A percentile compares a stretch with the other conserved stretches of the same genome.
These are phyloP conservation scores for Tiliacea aurago DNA, from an alignment of 2,888 invertebrate species.

Conservation along the genomic window DNA sequence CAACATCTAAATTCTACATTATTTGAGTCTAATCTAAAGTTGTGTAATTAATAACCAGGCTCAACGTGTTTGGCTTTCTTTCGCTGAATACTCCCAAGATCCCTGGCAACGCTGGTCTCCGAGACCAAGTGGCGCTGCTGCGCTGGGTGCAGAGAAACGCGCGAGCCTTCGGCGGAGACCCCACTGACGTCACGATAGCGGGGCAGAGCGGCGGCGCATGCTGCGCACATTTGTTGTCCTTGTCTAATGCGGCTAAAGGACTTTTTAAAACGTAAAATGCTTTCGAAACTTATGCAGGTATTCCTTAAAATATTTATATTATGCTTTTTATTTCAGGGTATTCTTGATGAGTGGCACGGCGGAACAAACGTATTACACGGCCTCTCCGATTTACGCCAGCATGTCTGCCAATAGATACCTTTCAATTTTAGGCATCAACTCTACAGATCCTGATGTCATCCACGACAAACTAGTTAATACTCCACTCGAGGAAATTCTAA, in stretches of 20 bases:
- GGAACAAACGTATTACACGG: slow-evolving; percentile 58
- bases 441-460: slow-evolving; percentile 65
- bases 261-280: slow-evolving; percentile 68
- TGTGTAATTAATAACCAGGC: slow-evolving; percentile 42
- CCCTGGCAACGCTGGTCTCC: slow-evolving; percentile 74
- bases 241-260: slow-evolving; percentile 63
- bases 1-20: background rate
- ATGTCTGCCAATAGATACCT: slow-evolving; percentile 64
- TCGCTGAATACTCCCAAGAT: slow-evolving; percentile 68
- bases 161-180: slow-evolving; percentile 68
- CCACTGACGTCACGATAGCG: slow-evolving; percentile 66
- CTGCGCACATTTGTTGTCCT: slow-evolving; percentile 65
- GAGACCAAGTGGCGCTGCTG: slow-evolving; percentile 68
- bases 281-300: background rate
- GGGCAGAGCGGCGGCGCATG: slow-evolving; percentile 69
- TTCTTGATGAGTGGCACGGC: slow-evolving; percentile 66
- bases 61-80: slow-evolving; percentile 75
- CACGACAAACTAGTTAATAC: slow-evolving; percentile 61
- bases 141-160: slow-evolving; percentile 73
- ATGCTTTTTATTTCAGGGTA: slow-evolving; percentile 53
- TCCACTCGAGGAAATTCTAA: slow-evolving; percentile 71
- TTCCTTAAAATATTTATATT: background rate
- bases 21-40: background rate
- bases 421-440: slow-evolving; percentile 79
- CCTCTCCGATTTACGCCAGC: slow-evolving; percentile 64